Evolutionary conservation across 2,113 vertebrate species (phyloP), one percentile per base, ranked within the genome.

Genomic region (Tenrec ecaudatus): DNA sequence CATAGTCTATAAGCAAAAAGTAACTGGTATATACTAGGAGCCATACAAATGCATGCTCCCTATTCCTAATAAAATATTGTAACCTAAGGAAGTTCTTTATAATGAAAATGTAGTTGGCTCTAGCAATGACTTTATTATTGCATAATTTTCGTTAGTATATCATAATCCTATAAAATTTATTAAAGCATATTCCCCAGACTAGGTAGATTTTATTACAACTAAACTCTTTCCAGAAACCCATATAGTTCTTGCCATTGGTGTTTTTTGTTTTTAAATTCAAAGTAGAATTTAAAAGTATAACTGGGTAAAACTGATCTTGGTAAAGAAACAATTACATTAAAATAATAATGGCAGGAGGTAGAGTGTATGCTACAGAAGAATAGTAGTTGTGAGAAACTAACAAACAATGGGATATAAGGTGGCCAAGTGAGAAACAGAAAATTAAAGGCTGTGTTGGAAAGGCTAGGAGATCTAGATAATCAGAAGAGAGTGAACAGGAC

Each of bases 1-100:
- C 12, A 81, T 66, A 29, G 8, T 53, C 92, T 20, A 11, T 79
- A 85, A 76, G 40, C 36, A 87, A 88, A 92, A 71, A 82, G 22
- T n/a, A 68, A 85, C 1, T 76, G 7, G 25, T 1, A 40, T 62
- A 47, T 84, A 53, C 36, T 1, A 95, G 14, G 71, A 14, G 60
- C 33, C 4, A 92, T 36, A 81, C 33, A 60, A 92, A 80, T 62
- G 76, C 64, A n/a, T 29, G 71, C 25, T 29, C 79, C 36, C n/a
- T 87, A 33, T 88, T 92, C 64, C 71, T 71, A 87, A 3, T 81
- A 89, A 69, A 92, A 88, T 12, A 75, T 40, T 53, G 47, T 53
- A 81, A 69, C 2, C 33, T 92, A 27, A 83, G 81, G 33, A 83
- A 86, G 76, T 78, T 87, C 60, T 88, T 82, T 64, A 33, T 4